A percentile compares a stretch with the other conserved stretches of the same genome.
phyloP scores from a whole-genome alignment of 2,888 invertebrate species.

The Trichacis sp. region DNA sequence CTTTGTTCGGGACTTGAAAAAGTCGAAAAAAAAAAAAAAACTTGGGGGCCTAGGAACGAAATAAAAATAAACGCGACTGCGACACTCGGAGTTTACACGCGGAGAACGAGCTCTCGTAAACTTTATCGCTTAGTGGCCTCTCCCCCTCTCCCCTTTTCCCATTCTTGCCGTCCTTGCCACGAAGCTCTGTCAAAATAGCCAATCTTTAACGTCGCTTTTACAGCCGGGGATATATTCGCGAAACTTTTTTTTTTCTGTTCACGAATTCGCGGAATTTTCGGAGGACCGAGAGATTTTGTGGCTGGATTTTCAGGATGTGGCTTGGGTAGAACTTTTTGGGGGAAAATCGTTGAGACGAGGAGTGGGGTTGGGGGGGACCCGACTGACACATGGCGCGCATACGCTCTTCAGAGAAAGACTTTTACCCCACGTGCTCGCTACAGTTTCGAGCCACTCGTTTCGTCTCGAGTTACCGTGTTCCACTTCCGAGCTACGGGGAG shows the following conservation, averaged over 20 bases:
- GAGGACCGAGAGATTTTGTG: too few species aligned
- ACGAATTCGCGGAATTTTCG: too few species aligned
- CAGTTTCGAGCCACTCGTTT: constrained; percentile 1
- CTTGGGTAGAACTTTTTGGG: neutral
- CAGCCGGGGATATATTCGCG: constrained; percentile 39
- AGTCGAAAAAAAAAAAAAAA: neutral
- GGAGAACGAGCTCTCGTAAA: constrained; percentile 61
- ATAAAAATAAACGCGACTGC: constrained; percentile 16
- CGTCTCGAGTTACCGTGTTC: constrained; percentile 3
- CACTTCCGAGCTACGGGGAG: too few species aligned
- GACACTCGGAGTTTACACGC: constrained; percentile 23
- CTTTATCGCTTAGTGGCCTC: constrained; percentile 54
- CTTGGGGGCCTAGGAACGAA: neutral
- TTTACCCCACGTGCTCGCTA: constrained; percentile 62
- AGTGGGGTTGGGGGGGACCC: constrained; percentile 29
- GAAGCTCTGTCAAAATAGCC: constrained; percentile 68
- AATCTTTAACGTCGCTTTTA: constrained; percentile 66
- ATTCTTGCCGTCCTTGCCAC: constrained; percentile 13
- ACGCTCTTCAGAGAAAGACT: constrained; percentile 60
- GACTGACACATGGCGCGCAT: constrained; percentile 64
- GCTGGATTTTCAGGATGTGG: too few species aligned
- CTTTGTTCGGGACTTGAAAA: neutral
- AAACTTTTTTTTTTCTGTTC: too few species aligned
- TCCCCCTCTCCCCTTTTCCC: constrained; percentile 15
- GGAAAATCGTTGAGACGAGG: constrained; percentile 35